Conservation (phyloP, 2,797 vertebrate genomes). For the Luscinia megarhynchos region DNA sequence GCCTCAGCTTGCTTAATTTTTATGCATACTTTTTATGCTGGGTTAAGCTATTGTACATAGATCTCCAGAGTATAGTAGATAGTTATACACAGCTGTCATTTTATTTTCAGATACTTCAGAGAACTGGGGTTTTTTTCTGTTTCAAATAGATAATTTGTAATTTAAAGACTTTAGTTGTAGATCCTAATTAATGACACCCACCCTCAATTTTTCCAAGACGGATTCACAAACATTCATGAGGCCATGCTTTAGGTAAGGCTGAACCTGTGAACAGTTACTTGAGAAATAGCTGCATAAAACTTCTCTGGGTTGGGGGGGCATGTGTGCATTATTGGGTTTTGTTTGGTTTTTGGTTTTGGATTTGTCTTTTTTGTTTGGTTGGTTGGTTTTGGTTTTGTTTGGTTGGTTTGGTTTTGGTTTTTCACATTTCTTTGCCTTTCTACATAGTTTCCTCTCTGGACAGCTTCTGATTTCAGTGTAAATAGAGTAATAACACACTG, state of each 20-base stretch:
- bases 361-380: too few species aligned
- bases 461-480: not conserved
- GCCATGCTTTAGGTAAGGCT: not conserved
- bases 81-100: not conserved
- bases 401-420: not conserved
- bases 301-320: not conserved
- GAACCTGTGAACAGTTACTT: not conserved
- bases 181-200: not conserved
- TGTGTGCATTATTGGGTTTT: not conserved
- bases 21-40: not conserved
- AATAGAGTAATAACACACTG: not conserved
- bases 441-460: not conserved
- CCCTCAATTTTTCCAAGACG: not conserved
- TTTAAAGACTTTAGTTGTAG: not conserved
- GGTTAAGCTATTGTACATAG: not conserved
- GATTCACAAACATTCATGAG: not conserved
- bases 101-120: not conserved
- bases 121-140: rapidly evolving
- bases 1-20: constrained; percentile 20
- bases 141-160: not conserved
- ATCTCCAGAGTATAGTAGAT: not conserved
- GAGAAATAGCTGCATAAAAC: not conserved
- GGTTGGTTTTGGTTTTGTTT: not conserved
- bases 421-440: not conserved
- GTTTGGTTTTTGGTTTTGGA: not conserved